Percentiles rank a stretch among this genome's conserved stretches.
These are phyloP conservation scores for Oxytorus armatus DNA, from an alignment of 2,888 invertebrate species.

Conservation along the genomic window DNA sequence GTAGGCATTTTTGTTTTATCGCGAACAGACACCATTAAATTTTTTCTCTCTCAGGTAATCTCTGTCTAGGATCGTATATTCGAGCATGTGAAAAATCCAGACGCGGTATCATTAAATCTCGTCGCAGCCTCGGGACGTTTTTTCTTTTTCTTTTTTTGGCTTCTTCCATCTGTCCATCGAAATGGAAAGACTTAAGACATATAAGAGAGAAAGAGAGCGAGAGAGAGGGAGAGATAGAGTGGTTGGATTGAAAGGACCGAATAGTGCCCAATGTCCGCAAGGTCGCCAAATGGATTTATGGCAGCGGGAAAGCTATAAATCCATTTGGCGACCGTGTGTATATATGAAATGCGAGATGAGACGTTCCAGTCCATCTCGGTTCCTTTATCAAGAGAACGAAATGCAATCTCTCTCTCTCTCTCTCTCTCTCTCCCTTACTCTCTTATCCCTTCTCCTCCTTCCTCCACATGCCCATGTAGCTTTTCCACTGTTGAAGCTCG, in stretches of 20 bases:
- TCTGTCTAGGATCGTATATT: slow-evolving; percentile 43
- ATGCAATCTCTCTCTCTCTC: slow-evolving; percentile 17
- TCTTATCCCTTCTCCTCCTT: not conserved
- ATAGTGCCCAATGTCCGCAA: slow-evolving; percentile 50
- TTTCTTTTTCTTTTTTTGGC: slow-evolving; percentile 15
- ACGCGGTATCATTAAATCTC: slow-evolving; percentile 60
- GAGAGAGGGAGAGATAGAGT: slow-evolving; percentile 35
- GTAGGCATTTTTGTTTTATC: slow-evolving; percentile 23
- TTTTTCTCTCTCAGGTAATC: slow-evolving; percentile 23
- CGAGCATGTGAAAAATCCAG: slow-evolving; percentile 51
- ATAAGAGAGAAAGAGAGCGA: no score
- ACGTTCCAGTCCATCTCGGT: slow-evolving; percentile 48
- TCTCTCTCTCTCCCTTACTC: slow-evolving; percentile 10
- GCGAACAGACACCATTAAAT: slow-evolving; percentile 14
- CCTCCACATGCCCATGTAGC: not conserved
- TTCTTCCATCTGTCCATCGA: slow-evolving; percentile 56
- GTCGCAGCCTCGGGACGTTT: slow-evolving; percentile 40
- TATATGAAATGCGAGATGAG: slow-evolving; percentile 57
- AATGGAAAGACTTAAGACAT: slow-evolving; percentile 50
- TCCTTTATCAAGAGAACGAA: slow-evolving; percentile 48
- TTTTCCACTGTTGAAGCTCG: slow-evolving; percentile 35
- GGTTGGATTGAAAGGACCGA: slow-evolving; percentile 47
- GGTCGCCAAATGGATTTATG: slow-evolving; percentile 64
- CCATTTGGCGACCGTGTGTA: slow-evolving; percentile 47
- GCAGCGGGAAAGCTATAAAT: no score